Base-by-base conservation (phyloP, 2,797 vertebrate genomes). In the Gila robusta region DNA sequence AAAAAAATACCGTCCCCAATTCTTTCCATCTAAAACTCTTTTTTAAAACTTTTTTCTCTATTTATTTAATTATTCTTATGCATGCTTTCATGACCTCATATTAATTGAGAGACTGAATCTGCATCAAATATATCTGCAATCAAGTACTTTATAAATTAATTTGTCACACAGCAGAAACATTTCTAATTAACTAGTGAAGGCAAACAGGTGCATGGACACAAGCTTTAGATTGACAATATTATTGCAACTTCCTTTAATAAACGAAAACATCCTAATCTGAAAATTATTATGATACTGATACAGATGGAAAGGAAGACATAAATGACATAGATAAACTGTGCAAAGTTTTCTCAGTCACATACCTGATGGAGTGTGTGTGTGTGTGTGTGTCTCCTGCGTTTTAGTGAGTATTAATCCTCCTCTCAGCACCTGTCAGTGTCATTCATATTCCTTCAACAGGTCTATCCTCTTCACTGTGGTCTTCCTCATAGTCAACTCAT, bases 391-490 rank as follows among this genome's bases (percentile, higher is more conserved):
- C 79, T 80, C 59, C n/a, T 59, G 10, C 21, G 2, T 28, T 77
- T 84, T 23, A 77, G 12, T 10, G 16, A 56, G 47, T 49, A 28
- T 26, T 84, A 84, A 67, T 84, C 59, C 62, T 37, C 10, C 35
- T 23, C 19, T 59, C 23, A 59, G 66, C 26, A 47, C 54, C 19
- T 44, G 10, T 67, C 5, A 69, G 12, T 59, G 19, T 77, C 44
- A 41, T 41, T 70, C 49, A 35, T 32, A 4, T 67, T 59, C 52
- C 4, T 39, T 56, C 35, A 28, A 11, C 17, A 21, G 35, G 16
- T 70, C 23, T 47, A 12, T 85, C 6, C 35, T 67, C 17, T 79
- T 16, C 37, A 26, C 12, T 71, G 35, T 49, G 10, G 26, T 83
- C 72, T 66, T 66, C 5, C 44, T 78, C 35, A 17, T 37, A 16